phyloP scores from a whole-genome alignment of 2,888 invertebrate species.

The Frankliniella fusca region DNA sequence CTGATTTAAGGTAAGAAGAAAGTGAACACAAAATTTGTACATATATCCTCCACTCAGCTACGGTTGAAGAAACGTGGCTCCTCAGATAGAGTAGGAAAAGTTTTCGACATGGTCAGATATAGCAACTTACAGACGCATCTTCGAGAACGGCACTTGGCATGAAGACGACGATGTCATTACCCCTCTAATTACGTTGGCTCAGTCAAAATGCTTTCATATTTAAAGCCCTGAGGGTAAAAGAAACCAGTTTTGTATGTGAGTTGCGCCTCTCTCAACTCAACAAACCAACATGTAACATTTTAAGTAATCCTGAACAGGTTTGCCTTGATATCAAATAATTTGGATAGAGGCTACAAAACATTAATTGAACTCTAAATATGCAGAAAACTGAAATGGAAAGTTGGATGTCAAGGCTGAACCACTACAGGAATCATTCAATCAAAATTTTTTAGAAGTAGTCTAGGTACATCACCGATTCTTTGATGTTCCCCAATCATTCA shows the following conservation, averaged over 20 bases:
- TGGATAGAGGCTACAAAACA: neutral
- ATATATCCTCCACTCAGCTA: neutral
- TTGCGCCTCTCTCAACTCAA: slow-evolving; percentile 32
- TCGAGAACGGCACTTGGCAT: slow-evolving; percentile 19
- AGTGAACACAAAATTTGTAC: neutral
- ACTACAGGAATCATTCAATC: neutral
- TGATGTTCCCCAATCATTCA: slow-evolving; percentile 16
- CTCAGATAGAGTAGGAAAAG: slow-evolving; percentile 5
- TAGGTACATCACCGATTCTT: slow-evolving; percentile 5
- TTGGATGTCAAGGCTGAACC: slow-evolving; percentile 18
- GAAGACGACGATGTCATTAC: slow-evolving; percentile 10
- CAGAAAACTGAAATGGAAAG: neutral
- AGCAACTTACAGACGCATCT: slow-evolving; percentile 26
- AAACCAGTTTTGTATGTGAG: slow-evolving; percentile 39
- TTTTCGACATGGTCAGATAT: slow-evolving; percentile 20
- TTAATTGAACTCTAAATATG: neutral
- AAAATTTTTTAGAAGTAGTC: neutral
- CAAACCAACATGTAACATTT: slow-evolving; percentile 1
- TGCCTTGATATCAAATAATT: slow-evolving; percentile 6
- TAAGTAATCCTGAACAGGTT: neutral
- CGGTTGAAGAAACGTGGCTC: neutral
- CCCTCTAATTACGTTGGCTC: slow-evolving; percentile 24
- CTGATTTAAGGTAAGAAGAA: neutral
- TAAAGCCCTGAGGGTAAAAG: slow-evolving; percentile 39
- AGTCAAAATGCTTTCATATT: slow-evolving; percentile 21